Conservation (phyloP, 2,113 vertebrate species). For the Gadus chalcogrammus region DNA sequence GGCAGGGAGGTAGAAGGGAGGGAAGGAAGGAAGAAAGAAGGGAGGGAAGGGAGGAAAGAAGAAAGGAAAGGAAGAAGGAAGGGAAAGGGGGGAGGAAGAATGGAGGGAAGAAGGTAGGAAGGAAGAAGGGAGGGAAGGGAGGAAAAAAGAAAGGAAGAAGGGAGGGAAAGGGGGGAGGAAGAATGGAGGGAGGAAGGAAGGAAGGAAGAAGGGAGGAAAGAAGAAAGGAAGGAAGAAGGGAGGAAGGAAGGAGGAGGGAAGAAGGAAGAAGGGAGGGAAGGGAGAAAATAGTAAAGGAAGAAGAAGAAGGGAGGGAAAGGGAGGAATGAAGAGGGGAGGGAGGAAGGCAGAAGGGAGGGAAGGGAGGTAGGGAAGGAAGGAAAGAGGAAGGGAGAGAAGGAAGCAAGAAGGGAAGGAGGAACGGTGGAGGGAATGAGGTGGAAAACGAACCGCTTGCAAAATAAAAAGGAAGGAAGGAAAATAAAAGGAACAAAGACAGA, state of each 20-base stretch:
- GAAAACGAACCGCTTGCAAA: not conserved
- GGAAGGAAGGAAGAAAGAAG: not conserved
- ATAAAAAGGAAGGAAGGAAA: too few species aligned
- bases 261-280: too few species aligned
- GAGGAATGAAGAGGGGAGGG: too few species aligned
- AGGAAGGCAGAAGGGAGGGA: slow-evolving; percentile 59
- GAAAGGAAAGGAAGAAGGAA: not conserved
- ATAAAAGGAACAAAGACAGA: too few species aligned
- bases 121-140: not conserved
- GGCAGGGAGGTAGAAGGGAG: not conserved
- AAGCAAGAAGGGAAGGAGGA: too few species aligned
- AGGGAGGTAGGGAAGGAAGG: slow-evolving; percentile 1
- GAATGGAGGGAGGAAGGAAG: too few species aligned
- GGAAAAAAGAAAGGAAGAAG: not conserved
- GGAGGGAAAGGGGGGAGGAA: slow-evolving; percentile 10
- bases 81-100: slow-evolving; percentile 7
- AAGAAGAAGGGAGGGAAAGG: too few species aligned
- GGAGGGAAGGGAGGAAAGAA: not conserved
- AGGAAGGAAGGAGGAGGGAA: too few species aligned
- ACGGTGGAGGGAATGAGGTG: not conserved
- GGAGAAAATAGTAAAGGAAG: too few species aligned
- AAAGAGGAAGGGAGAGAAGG: too few species aligned
- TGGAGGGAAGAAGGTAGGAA: not conserved
- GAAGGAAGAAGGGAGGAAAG: not conserved
- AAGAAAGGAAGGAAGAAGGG: too few species aligned